A percentile compares a stretch with the other conserved stretches of the same genome.
phyloP scores from a whole-genome alignment of 1,140 invertebrate genomes.

The Drosophila busckii region DNA sequence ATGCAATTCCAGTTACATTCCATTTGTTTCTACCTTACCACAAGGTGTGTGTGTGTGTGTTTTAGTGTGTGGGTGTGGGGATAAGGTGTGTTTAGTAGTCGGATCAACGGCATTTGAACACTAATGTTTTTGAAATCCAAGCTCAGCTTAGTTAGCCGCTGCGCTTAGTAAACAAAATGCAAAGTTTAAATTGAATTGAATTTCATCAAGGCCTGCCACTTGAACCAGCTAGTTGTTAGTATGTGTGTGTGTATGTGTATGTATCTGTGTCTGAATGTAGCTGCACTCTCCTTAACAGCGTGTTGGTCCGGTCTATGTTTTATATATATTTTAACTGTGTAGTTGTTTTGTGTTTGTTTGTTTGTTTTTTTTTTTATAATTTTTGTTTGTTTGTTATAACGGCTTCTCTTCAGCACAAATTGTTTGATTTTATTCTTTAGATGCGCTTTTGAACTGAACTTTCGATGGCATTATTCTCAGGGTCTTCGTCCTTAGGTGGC shows the following conservation, averaged over 20 bases:
- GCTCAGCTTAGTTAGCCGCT: slow-evolving; percentile 53
- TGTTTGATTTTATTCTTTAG: slow-evolving; percentile 37
- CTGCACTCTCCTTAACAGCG: too few species aligned
- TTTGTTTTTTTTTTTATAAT: too few species aligned
- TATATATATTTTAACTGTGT: too few species aligned
- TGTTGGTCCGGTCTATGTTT: too few species aligned
- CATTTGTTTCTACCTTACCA: too few species aligned
- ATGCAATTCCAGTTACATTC: too few species aligned
- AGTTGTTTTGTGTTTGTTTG: too few species aligned
- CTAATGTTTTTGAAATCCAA: slow-evolving; percentile 53
- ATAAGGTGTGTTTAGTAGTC: background rate
- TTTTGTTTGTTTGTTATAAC: slow-evolving; percentile 36
- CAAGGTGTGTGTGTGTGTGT: background rate
- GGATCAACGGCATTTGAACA: slow-evolving; percentile 48
- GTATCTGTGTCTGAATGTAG: slow-evolving; percentile 17
- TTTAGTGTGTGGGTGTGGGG: background rate
- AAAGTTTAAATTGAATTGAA: slow-evolving; percentile 56
- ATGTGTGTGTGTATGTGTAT: slow-evolving; percentile 10
- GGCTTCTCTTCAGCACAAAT: slow-evolving; percentile 48
- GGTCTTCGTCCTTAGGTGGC: slow-evolving; percentile 73
- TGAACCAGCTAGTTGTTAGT: slow-evolving; percentile 17
- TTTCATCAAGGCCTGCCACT: slow-evolving; percentile 12
- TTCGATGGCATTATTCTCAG: slow-evolving; percentile 72
- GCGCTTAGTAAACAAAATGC: slow-evolving; percentile 70
- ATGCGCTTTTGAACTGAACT: slow-evolving; percentile 75